phyloP scores from a whole-genome alignment of 2,888 invertebrate genomes.

The Phyllotreta striolata region DNA sequence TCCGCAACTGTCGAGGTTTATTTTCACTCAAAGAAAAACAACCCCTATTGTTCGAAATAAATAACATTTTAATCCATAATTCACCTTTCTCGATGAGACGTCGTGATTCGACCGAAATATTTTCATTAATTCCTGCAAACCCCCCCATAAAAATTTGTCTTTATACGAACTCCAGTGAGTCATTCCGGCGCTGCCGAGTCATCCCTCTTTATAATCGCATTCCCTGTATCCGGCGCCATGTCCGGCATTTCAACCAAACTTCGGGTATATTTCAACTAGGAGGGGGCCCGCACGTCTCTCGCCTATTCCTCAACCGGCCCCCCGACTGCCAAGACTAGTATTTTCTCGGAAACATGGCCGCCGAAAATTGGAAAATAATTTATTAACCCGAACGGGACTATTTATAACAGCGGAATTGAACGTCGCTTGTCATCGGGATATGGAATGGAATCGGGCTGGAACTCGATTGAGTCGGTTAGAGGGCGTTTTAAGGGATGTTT shows the following conservation, averaged over 20 bases:
- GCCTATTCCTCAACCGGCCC: background rate
- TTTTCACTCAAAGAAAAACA: slow-evolving; percentile 20
- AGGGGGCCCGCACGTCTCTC: slow-evolving; percentile 1
- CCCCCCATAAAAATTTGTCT: no score
- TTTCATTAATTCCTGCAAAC: no score
- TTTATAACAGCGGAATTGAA: slow-evolving; percentile 21
- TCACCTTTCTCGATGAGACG: no score
- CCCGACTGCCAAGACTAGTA: slow-evolving; percentile 33
- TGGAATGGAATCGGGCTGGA: no score
- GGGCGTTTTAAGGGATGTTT: no score
- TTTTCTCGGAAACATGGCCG: slow-evolving; percentile 37
- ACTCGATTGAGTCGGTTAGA: no score
- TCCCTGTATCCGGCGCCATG: slow-evolving; percentile 47
- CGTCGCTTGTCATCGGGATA: slow-evolving; percentile 15
- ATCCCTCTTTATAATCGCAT: background rate
- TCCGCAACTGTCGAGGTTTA: slow-evolving; percentile 25
- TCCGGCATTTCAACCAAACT: slow-evolving; percentile 55
- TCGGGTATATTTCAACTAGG: slow-evolving; percentile 52
- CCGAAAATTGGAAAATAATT: slow-evolving; percentile 38
- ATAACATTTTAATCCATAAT: no score
- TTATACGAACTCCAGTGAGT: no score
- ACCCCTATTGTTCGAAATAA: background rate
- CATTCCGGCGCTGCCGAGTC: no score
- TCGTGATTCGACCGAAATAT: no score
- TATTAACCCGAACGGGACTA: slow-evolving; percentile 29